A percentile compares a stretch with the other conserved stretches of the same genome.
Evolutionary conservation across 2,113 vertebrate species (phyloP).

Genomic region (Equus przewalskii): DNA sequence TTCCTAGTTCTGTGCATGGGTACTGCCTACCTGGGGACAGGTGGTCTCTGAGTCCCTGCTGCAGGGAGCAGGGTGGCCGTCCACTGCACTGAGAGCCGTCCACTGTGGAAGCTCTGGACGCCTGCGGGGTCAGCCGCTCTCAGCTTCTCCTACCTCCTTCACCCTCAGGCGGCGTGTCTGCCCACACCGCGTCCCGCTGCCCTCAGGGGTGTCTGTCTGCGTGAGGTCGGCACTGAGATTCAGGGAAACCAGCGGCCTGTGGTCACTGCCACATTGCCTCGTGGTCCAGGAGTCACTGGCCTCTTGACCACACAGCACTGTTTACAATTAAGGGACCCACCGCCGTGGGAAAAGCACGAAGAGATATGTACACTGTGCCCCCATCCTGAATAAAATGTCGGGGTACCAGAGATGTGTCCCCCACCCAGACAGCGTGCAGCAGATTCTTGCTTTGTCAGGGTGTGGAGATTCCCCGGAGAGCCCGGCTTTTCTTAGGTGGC

Average conservation of each 20-base stretch:
- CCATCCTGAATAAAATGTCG: not conserved
- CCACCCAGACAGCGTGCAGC: not conserved
- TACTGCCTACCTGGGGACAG: not conserved
- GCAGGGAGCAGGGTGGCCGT: not conserved
- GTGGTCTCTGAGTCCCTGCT: not conserved
- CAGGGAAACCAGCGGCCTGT: not conserved
- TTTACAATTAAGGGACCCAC: conserved; percentile 26
- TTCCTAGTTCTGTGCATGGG: rapidly evolving
- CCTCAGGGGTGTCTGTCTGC: not conserved
- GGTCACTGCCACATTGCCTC: not conserved
- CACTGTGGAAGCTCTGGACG: rapidly evolving
- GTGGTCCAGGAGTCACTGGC: rapidly evolving
- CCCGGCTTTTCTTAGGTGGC: not conserved
- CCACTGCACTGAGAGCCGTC: not conserved
- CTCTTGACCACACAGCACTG: not conserved
- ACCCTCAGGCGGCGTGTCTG: rapidly evolving
- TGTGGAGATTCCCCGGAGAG: rapidly evolving
- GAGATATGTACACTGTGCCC: not conserved
- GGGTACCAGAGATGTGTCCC: not conserved
- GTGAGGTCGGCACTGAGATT: not conserved
- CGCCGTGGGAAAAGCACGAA: not conserved
- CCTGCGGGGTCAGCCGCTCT: rapidly evolving
- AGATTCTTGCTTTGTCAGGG: not conserved
- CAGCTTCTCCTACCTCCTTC: conserved; percentile 66
- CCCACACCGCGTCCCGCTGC: rapidly evolving